phyloP scores from a whole-genome alignment of 2,888 invertebrate genomes.

The Ypsolopha sequella region DNA sequence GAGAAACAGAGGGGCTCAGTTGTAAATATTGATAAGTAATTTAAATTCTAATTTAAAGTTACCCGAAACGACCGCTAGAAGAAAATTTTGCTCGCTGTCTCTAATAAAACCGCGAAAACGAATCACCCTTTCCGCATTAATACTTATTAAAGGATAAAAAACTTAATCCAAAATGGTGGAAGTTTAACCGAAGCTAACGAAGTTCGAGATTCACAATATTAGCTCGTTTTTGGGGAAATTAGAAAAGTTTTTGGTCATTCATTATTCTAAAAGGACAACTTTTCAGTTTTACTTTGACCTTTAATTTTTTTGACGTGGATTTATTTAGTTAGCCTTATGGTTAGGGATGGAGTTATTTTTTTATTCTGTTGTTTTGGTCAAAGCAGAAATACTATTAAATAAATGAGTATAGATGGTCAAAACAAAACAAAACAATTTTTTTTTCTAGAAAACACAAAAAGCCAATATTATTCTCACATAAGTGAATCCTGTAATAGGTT shows the following conservation, averaged over 20 bases:
- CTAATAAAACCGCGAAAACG: neutral
- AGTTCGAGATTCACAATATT: constrained; percentile 1
- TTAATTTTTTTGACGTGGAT: neutral
- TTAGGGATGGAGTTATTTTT: too few species aligned
- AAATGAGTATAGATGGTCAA: too few species aligned
- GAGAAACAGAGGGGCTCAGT: neutral
- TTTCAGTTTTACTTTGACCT: constrained; percentile 6
- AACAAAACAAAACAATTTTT: too few species aligned
- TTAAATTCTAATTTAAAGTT: neutral
- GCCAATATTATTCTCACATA: too few species aligned
- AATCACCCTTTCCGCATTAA: neutral
- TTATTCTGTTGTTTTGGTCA: too few species aligned
- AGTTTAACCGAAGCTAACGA: neutral
- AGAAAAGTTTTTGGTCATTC: constrained; percentile 21
- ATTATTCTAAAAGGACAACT: constrained; percentile 22
- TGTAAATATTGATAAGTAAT: neutral
- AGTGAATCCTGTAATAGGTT: too few species aligned
- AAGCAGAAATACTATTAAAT: too few species aligned
- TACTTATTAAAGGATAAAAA: neutral
- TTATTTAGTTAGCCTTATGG: neutral
- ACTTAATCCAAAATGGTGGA: neutral
- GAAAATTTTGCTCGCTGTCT: neutral
- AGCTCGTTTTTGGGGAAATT: constrained; percentile 17
- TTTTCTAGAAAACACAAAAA: too few species aligned
- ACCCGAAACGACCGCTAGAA: neutral